These are phyloP conservation scores for Stenichneumon culpator DNA, from an alignment of 2,888 invertebrate genomes.

Conservation along the genomic window DNA sequence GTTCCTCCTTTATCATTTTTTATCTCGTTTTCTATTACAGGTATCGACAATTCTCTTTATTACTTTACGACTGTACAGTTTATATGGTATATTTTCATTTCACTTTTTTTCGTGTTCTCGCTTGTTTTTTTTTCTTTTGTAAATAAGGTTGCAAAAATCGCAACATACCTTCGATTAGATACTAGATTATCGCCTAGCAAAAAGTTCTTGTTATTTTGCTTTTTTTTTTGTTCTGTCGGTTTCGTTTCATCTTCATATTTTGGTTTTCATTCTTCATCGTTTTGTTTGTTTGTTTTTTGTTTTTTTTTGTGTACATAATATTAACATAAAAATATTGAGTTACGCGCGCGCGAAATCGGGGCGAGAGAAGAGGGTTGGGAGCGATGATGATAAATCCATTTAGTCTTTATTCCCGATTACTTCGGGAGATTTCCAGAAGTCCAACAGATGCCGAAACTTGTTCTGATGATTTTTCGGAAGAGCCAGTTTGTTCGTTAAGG, in stretches of 20 bases:
- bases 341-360: slow-evolving; percentile 53
- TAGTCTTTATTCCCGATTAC: slow-evolving; percentile 75
- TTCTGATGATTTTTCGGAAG: slow-evolving; percentile 83
- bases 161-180: slow-evolving; percentile 73
- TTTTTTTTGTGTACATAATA: slow-evolving; percentile 74
- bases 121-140: slow-evolving; percentile 68
- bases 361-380: slow-evolving; percentile 37
- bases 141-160: slow-evolving; percentile 81
- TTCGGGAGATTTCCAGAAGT: slow-evolving; percentile 83
- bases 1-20: slow-evolving; percentile 26
- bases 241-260: slow-evolving; percentile 49
- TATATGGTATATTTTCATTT: slow-evolving; percentile 65
- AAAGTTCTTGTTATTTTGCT: slow-evolving; percentile 74
- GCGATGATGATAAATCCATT: slow-evolving; percentile 39
- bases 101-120: slow-evolving; percentile 30
- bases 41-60: slow-evolving; percentile 81
- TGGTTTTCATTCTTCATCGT: slow-evolving; percentile 48
- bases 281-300: slow-evolving; percentile 30
- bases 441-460: slow-evolving; percentile 82
- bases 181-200: slow-evolving; percentile 78
- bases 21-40: slow-evolving; percentile 73
- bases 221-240: slow-evolving; percentile 46
- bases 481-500: slow-evolving; percentile 81
- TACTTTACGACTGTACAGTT: slow-evolving; percentile 82
- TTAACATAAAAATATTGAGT: slow-evolving; percentile 78